These are phyloP conservation scores for Hoplostethus atlanticus DNA, from an alignment of 2,797 vertebrate species.

Conservation along the genomic window DNA sequence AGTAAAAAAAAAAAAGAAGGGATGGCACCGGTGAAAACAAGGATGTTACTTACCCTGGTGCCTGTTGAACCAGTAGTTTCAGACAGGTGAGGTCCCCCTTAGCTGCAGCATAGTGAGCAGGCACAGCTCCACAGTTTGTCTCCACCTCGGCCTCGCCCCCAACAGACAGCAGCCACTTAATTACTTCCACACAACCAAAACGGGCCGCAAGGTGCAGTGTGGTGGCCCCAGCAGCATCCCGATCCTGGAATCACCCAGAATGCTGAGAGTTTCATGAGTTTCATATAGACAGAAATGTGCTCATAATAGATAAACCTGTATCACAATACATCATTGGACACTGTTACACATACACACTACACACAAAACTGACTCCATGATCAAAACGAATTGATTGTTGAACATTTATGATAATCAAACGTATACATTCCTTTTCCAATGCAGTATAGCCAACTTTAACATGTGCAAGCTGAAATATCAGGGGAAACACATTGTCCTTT, in stretches of 20 bases:
- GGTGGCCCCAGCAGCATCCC: conserved; percentile 85
- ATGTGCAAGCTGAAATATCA: background rate
- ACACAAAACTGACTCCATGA: background rate
- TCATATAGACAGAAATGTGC: background rate
- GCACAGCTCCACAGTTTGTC: conserved; percentile 86
- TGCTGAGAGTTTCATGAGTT: background rate
- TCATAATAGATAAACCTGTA: background rate
- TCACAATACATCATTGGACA: background rate
- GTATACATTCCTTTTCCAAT: background rate
- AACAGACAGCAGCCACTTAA: conserved; percentile 85
- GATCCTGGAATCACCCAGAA: conserved; percentile 74
- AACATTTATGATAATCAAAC: background rate
- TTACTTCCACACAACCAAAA: conserved; percentile 82
- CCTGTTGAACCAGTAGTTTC: conserved; percentile 82
- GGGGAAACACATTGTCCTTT: conserved; percentile 19
- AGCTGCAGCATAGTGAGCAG: conserved; percentile 89
- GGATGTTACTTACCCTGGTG: conserved; percentile 75
- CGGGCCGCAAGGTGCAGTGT: conserved; percentile 88
- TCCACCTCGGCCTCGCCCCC: conserved; percentile 76
- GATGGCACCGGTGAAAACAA: background rate
- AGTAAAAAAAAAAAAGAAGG: background rate
- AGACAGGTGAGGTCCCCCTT: conserved; percentile 87
- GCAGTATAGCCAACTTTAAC: background rate
- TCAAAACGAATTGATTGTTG: background rate
- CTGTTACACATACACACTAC: background rate